Evolutionary conservation across 2,888 invertebrate species (phyloP), one percentile per base, ranked within the genome.

Genomic region (Sarcophaga subvicina): DNA sequence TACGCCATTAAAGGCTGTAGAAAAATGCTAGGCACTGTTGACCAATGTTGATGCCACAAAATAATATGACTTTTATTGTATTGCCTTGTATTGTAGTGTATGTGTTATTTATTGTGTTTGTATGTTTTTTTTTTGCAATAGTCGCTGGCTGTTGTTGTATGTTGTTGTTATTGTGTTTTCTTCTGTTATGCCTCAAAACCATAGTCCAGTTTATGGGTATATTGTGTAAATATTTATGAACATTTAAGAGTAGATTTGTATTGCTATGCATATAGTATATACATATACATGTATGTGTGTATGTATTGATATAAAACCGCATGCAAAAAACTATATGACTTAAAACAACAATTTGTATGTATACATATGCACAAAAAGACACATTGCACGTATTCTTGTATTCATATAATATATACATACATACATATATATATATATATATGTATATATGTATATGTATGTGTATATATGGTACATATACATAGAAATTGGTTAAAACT

Each of bases 141-240:
- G 22, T 22, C 69, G 20, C 25, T 64, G 22, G 22, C 22, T 22
- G 22, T 22, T 22, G 22, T 22, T 22, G 22, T 22, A 1, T 22
- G 22, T 62, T 69, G 22, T 64, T 70, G 63, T 81, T 81, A 62
- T 37, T 64, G 64, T 14, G 59, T 14, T 17, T 45, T 83, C 73
- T 73, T 47, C 63, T 54, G 72, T 83, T 79, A 66, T 76, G 84
- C 66, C 70, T 76, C 70, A 80, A 80, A 84, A 76, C 70, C 84
- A 84, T 80, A 76, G 80, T 84, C 84, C 84, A 84, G 76, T 84
- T 84, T 78, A 37, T 10, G 37, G 37, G 37, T 67, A 66, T 78
- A 73, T 78, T 78, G 72, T 63, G 72, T 78, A 67, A 83, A 83
- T 72, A 62, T 62, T 62, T 62, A 54, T 54, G 54, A 10, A 83